These are phyloP conservation scores for Tapera naevia DNA, from an alignment of 2,797 vertebrate species.

Conservation along the genomic window DNA sequence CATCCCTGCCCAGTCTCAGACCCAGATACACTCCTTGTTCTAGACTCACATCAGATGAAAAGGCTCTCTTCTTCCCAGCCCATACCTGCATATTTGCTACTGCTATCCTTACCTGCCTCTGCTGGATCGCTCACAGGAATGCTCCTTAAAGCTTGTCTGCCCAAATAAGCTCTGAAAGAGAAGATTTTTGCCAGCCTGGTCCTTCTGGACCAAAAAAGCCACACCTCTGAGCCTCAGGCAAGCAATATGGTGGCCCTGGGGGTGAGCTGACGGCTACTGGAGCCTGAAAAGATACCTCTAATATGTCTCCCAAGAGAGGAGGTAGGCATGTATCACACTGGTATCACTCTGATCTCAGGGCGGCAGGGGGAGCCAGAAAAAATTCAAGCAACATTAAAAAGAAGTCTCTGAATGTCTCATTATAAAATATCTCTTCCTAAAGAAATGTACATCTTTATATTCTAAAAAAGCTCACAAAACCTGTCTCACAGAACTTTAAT, in stretches of 20 bases:
- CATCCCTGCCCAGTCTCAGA: not conserved
- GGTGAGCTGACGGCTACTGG: not conserved
- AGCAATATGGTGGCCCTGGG: not conserved
- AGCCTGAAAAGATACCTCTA: not conserved
- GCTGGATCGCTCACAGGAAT: not conserved
- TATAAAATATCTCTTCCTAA: not conserved
- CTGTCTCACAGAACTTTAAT: conserved; percentile 42
- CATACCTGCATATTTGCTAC: too few species aligned
- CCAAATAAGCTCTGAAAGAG: not conserved
- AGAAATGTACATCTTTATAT: not conserved
- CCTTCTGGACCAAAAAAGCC: not conserved
- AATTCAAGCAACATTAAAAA: not conserved
- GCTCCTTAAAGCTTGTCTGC: not conserved
- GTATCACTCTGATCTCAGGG: not conserved
- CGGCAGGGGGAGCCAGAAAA: not conserved
- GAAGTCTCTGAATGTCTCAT: not conserved
- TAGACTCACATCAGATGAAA: not conserved
- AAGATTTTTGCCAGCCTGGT: not conserved
- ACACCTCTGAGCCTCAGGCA: not conserved
- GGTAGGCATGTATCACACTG: not conserved
- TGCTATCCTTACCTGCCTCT: not conserved
- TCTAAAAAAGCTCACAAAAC: not conserved
- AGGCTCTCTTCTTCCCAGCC: not conserved
- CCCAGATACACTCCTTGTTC: not conserved
- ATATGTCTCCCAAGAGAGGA: not conserved